Base-by-base conservation (phyloP, 2,797 vertebrate species). In the Catostomus latipinnis region DNA sequence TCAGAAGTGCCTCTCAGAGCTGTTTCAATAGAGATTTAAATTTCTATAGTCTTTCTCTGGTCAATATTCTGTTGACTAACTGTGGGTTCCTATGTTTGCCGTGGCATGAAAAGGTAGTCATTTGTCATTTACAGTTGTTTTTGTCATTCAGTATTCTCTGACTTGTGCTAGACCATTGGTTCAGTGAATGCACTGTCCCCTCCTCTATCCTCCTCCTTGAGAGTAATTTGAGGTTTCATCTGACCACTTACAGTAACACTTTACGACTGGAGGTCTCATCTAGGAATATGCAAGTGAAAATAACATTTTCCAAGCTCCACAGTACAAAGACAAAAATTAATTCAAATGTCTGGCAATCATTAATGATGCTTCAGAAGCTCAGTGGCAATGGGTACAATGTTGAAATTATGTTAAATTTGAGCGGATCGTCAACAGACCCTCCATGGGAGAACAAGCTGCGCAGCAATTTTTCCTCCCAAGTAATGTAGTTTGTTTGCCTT, bases 191-290 rank as follows among this genome's bases (percentile, higher is more conserved):
- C 56, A 43, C 68, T 60, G 67, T 68, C n/a, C n/a, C 61, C 62
- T 67, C 14, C 8, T 46, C 69, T 61, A 65, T 66, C 69, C 68
- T 76, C 46, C 57, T 53, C 71, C 70, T 67, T 6, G 52, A 80
- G 61, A 34, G 34, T 34, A 34, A 78, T 78, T 81, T 81, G 81
- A 80, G 83, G 71, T 68, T 82, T 76, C 72, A 72, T 85, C 77
- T 91, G 89, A 91, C 89, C 88, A 91, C 83, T 91, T 91, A 34
- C 22, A 34, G 22, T 34, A 81, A 77, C 34, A 67, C 34, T 66
- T 34, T 83, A 83, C 67, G 66, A 80, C 80, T 74, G 16, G 63
- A 82, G 69, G 71, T 78, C 83, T 73, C 74, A 65, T 83, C 58
- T 57, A 81, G 71, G 74, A 2, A 34, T 34, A 3, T 34, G 34